Base-by-base conservation (phyloP, 2,888 invertebrate species). In the Leucoma salicis region DNA sequence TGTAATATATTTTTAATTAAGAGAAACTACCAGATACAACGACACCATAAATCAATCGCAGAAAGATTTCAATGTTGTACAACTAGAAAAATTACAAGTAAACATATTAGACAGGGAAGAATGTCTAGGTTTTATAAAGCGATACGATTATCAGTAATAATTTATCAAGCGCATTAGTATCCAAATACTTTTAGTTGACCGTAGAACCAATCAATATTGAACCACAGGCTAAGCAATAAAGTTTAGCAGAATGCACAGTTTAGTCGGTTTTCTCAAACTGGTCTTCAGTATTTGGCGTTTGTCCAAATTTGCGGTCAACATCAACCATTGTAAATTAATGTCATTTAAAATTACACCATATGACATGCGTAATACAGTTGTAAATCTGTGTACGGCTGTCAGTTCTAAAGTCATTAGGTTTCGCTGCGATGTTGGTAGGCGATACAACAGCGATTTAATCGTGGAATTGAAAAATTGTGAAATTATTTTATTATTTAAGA, bases 391-490 rank as follows among this genome's bases (percentile, higher is more conserved):
- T 46, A 21, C 54, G 37, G 36, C 18, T 37, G 53, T 48, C 43
- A 37, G 37, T 42, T 18, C 49, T 42, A 42, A 59, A 70, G 59
- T 70, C 73, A 72, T 74, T 66, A 60, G 60, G 46, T 55, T 72
- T 74, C 73, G 67, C 42, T 58, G 49, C 25, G 41, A 57, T 61
- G 42, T 38, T 33, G 54, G 46, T 46, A 29, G 43, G 57, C 62
- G 69, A 54, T 61, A 50, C 46, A 27, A 39, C 35, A 58, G 54
- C 63, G 59, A 56, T 60, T 60, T 51, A 57, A 46, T 52, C 38
- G 39, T 32, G 12, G 25, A 14, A 56, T 29, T 34, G 11, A 44
- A 36, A 39, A 29, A 13, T 27, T 10, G 31, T n/a, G 8, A 18
- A 45, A 40, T 38, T 5, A n/a, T 28, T 6, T 21, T 13, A 44